These are phyloP conservation scores for Ceryle rudis DNA, from an alignment of 2,797 vertebrate genomes.

Conservation along the genomic window DNA sequence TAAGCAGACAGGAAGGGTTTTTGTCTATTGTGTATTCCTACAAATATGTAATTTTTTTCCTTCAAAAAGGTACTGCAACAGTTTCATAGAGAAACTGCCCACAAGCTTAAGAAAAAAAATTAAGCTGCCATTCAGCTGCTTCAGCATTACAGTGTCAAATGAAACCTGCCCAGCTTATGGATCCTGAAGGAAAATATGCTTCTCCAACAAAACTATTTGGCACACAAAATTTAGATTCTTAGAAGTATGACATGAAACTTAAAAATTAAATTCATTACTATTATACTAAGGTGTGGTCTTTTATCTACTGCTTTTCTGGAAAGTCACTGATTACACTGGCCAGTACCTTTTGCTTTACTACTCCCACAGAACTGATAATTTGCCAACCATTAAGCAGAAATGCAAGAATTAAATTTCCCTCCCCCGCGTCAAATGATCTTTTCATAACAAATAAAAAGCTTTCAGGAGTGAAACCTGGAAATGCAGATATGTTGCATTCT, in stretches of 20 bases:
- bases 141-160: background rate
- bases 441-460: background rate
- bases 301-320: background rate
- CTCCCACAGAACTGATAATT: background rate
- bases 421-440: background rate
- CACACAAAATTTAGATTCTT: background rate
- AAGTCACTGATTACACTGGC: background rate
- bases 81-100: background rate
- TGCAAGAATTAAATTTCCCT: background rate
- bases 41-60: background rate
- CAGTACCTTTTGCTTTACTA: background rate
- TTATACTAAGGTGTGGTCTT: background rate
- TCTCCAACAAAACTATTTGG: constrained; percentile 6
- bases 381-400: background rate
- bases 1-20: background rate
- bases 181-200: background rate
- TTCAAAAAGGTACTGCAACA: background rate
- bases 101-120: background rate
- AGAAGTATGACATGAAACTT: background rate
- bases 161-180: background rate
- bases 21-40: background rate
- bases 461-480: background rate
- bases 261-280: background rate
- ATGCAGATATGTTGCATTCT: background rate
- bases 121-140: background rate